These are phyloP conservation scores for Caenorhabditis remanei DNA, from an alignment of 1,140 invertebrate genomes.

Conservation along the genomic window DNA sequence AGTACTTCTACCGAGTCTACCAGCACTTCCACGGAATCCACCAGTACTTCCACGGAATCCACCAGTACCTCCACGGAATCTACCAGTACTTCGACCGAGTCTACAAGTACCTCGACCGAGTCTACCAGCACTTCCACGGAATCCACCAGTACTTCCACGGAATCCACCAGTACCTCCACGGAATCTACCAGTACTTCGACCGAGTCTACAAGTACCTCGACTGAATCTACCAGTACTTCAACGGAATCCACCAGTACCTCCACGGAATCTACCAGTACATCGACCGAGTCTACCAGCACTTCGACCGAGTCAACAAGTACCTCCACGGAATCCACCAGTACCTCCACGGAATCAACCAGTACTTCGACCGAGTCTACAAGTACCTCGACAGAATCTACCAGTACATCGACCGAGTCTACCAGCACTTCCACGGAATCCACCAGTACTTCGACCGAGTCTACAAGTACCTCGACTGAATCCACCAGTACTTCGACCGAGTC, in stretches of 20 bases:
- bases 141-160: slow-evolving; percentile 6
- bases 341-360: not conserved
- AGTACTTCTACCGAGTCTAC: slow-evolving; percentile 15
- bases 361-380: slow-evolving; percentile 3
- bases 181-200: not conserved
- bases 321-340: not conserved
- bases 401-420: not conserved
- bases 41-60: not conserved
- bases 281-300: slow-evolving; percentile 20
- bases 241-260: slow-evolving; percentile 1
- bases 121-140: not conserved
- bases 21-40: slow-evolving; percentile 19
- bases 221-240: not conserved
- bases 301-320: not conserved
- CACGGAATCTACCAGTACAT: not conserved
- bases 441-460: not conserved
- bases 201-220: not conserved
- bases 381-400: slow-evolving; percentile 16
- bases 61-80: slow-evolving; percentile 13
- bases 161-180: not conserved
- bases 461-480: not conserved
- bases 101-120: slow-evolving; percentile 17
- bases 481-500: slow-evolving; percentile 27
- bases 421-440: slow-evolving; percentile 9
- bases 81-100: not conserved